phyloP scores from a whole-genome alignment of 2,888 invertebrate genomes.

The Ephialtes manifestator region DNA sequence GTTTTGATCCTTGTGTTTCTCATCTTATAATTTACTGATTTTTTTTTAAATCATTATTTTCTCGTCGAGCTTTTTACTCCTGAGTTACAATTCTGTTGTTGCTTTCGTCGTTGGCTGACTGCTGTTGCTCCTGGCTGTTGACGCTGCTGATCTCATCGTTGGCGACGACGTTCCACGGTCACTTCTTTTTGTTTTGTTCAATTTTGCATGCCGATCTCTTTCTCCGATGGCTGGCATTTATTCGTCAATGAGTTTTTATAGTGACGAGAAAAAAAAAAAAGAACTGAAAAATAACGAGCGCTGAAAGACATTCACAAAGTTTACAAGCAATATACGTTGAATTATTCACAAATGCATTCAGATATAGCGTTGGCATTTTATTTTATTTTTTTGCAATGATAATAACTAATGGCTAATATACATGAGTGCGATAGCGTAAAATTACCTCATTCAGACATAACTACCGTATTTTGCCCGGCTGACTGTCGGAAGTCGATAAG shows the following conservation, averaged over 20 bases:
- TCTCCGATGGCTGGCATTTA: conserved; percentile 13
- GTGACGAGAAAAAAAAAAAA: not conserved
- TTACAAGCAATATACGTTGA: not conserved
- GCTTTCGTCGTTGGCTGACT: conserved; percentile 46
- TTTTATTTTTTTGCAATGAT: conserved; percentile 35
- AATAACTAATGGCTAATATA: conserved; percentile 16
- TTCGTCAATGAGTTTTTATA: not conserved
- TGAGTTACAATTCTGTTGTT: conserved; percentile 27
- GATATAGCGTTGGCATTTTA: not conserved
- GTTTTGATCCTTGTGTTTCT: conserved; percentile 78
- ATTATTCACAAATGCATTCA: conserved; percentile 4
- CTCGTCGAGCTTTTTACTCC: conserved; percentile 13
- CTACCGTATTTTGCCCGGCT: not conserved
- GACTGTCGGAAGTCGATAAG: conserved; percentile 15
- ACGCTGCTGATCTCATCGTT: conserved; percentile 58
- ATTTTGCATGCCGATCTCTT: conserved; percentile 32
- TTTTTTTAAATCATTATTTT: conserved; percentile 57
- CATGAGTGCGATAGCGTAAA: conserved; percentile 10
- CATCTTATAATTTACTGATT: conserved; percentile 66
- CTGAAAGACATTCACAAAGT: conserved; percentile 10
- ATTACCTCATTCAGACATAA: not conserved
- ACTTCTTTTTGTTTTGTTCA: conserved; percentile 7
- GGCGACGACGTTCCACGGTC: conserved; percentile 47
- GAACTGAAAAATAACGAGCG: conserved; percentile 19
- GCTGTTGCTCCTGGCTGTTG: conserved; percentile 48